Evolutionary conservation across 2,113 vertebrate species (phyloP).

Genomic region (Mustela lutreola): DNA sequence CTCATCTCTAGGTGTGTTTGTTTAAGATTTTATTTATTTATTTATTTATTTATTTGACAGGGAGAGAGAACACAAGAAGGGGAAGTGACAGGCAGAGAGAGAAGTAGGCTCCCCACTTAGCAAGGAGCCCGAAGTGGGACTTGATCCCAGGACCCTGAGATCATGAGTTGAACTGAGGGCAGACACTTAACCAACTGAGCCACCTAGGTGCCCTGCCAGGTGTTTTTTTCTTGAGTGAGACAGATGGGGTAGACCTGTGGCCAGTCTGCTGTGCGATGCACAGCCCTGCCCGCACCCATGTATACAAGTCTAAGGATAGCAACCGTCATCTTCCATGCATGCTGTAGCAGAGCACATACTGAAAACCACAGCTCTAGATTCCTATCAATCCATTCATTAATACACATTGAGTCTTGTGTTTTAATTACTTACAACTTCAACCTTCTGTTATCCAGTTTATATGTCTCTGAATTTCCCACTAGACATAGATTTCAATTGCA

Average conservation of each 20-base stretch:
- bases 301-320: rapidly evolving
- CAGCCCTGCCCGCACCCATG: rapidly evolving
- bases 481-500: not conserved
- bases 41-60: not conserved
- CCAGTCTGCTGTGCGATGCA: too few species aligned
- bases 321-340: rapidly evolving
- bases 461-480: not conserved
- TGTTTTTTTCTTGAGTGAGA: not conserved
- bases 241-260: not conserved
- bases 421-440: not conserved
- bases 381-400: too few species aligned
- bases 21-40: not conserved
- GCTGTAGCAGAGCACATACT: rapidly evolving
- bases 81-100: not conserved
- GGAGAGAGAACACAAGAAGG: not conserved
- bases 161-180: not conserved
- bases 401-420: not conserved
- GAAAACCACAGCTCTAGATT: not conserved
- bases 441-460: not conserved
- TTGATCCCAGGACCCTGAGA: not conserved
- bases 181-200: not conserved
- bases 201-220: not conserved
- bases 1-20: not conserved
- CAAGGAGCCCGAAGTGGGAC: not conserved
- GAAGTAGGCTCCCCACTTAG: not conserved